These are phyloP conservation scores for Vimba vimba DNA, from an alignment of 2,113 vertebrate species.

Conservation along the genomic window DNA sequence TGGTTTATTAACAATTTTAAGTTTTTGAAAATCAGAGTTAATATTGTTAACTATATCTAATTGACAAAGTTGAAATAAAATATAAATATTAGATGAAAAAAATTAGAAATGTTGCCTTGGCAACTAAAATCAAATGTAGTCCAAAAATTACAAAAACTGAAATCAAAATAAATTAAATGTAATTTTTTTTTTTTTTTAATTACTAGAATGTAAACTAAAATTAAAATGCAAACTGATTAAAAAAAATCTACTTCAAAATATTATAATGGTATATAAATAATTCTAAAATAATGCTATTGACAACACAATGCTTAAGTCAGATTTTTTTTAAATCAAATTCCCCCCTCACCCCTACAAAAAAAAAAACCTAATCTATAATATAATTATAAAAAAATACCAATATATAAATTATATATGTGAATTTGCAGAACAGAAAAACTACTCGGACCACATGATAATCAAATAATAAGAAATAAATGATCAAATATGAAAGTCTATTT, in stretches of 20 bases:
- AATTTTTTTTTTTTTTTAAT: too few species aligned
- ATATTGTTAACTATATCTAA: neutral
- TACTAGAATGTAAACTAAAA: neutral
- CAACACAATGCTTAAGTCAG: too few species aligned
- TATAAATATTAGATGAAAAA: constrained; percentile 22
- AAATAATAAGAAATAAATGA: neutral
- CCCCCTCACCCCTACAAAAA: too few species aligned
- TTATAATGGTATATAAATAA: neutral
- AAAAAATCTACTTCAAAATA: neutral
- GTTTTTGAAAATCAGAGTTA: neutral
- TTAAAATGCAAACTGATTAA: neutral
- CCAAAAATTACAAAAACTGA: neutral
- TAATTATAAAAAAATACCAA: too few species aligned
- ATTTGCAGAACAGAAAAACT: neutral
- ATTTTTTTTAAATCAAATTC: too few species aligned
- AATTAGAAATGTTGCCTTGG: constrained; percentile 2
- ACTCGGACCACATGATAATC: neutral
- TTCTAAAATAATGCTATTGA: neutral
- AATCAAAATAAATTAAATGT: neutral
- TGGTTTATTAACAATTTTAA: neutral
- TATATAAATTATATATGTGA: neutral
- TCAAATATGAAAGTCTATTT: neutral
- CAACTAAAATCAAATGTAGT: neutral
- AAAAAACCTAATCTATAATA: too few species aligned
- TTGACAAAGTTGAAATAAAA: neutral